Evolutionary conservation across 2,113 vertebrate species (phyloP).

Genomic region (Cephalopholis sonnerati): DNA sequence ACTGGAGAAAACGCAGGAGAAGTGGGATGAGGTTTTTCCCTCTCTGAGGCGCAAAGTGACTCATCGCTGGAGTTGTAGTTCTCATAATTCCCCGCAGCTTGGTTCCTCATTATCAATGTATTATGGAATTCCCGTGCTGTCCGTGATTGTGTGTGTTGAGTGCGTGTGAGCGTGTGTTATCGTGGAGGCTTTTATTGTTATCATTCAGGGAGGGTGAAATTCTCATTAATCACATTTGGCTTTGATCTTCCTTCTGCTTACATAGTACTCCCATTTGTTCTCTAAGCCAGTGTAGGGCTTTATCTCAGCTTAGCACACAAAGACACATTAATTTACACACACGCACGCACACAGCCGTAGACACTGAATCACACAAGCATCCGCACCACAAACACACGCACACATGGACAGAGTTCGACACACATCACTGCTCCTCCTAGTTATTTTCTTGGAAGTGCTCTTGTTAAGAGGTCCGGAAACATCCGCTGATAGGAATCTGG

Average conservation of each 20-base stretch:
- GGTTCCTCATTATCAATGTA: conserved; percentile 57
- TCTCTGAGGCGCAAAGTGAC: conserved; percentile 64
- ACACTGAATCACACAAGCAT: conserved; percentile 39
- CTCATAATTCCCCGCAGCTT: conserved; percentile 63
- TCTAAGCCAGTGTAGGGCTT: conserved; percentile 58
- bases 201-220: conserved; percentile 68
- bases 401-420: conserved; percentile 39
- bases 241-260: conserved; percentile 79
- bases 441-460: conserved; percentile 81
- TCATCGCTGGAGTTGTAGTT: conserved; percentile 69
- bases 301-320: conserved; percentile 69
- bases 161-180: conserved; percentile 13
- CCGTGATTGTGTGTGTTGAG: conserved; percentile 33
- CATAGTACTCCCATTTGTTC: conserved; percentile 76
- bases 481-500: conserved; percentile 80
- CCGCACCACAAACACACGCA: conserved; percentile 21
- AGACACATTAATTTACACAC: conserved; percentile 65
- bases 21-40: conserved; percentile 49
- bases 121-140: conserved; percentile 53
- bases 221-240: conserved; percentile 74
- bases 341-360: conserved; percentile 1
- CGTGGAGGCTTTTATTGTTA: conserved; percentile 63
- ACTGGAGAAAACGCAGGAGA: conserved; percentile 37
- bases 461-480: conserved; percentile 78
- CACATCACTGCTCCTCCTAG: conserved; percentile 71